Percentiles rank a stretch among this genome's conserved stretches.
Evolutionary conservation across 2,113 vertebrate genomes (phyloP).

Genomic region (Polypterus senegalus): DNA sequence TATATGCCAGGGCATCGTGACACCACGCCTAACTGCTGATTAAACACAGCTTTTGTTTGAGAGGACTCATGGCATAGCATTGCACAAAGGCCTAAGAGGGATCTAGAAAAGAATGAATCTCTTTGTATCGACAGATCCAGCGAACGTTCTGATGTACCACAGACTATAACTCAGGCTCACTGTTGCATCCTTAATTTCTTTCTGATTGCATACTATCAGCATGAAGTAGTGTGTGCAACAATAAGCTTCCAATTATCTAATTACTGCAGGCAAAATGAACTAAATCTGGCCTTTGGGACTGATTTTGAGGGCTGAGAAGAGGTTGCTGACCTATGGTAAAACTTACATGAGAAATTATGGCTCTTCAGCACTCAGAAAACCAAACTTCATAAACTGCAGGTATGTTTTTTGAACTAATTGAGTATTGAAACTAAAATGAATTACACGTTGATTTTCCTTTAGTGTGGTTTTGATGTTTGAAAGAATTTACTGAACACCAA

Average conservation of each 20-base stretch:
- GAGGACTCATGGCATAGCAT: slow-evolving; percentile 42
- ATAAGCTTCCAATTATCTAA: slow-evolving; percentile 18
- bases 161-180: slow-evolving; percentile 29
- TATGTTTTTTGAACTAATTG: no score
- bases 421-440: no score
- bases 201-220: slow-evolving; percentile 29
- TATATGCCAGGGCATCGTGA: slow-evolving; percentile 25
- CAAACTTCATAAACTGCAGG: no score
- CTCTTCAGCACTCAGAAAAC: no score
- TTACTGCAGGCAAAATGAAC: slow-evolving; percentile 8
- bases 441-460: no score
- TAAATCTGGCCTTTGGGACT: slow-evolving; percentile 7
- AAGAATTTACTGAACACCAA: no score
- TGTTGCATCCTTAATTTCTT: slow-evolving; percentile 33
- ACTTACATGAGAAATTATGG: no score
- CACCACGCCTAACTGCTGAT: slow-evolving; percentile 40
- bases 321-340: slow-evolving; percentile 4
- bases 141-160: slow-evolving; percentile 19
- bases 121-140: slow-evolving; percentile 31
- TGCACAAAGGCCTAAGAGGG: slow-evolving; percentile 27
- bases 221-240: slow-evolving; percentile 32
- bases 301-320: slow-evolving; percentile 8
- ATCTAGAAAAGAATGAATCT: slow-evolving; percentile 37
- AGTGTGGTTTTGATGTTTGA: no score
- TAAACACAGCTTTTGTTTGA: slow-evolving; percentile 41